phyloP scores from a whole-genome alignment of 2,888 invertebrate species.

The Diarsia rubi region DNA sequence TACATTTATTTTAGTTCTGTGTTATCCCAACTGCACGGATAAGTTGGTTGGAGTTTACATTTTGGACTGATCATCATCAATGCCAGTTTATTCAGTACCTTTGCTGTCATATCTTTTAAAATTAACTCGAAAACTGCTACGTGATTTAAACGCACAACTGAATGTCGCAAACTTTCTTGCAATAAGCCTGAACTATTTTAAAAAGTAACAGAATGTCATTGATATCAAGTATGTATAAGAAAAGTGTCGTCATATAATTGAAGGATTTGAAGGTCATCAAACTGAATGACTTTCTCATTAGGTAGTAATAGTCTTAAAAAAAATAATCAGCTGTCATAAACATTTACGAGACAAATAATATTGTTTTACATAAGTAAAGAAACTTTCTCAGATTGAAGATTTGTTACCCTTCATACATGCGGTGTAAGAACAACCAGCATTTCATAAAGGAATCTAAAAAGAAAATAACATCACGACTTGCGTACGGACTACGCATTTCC shows the following conservation, averaged over 20 bases:
- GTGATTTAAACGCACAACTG: neutral
- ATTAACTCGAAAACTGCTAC: neutral
- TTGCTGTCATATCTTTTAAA: neutral
- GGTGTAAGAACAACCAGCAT: neutral
- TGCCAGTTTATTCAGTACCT: neutral
- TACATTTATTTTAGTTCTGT: neutral
- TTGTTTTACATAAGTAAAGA: neutral
- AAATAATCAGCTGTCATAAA: neutral
- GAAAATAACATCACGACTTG: constrained; percentile 55
- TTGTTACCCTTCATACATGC: neutral
- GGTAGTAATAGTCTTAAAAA: neutral
- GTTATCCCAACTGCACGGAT: neutral
- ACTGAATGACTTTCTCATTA: neutral
- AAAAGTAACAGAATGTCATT: neutral
- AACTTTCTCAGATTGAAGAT: neutral
- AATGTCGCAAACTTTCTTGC: neutral
- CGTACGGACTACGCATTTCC: constrained; percentile 66
- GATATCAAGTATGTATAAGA: neutral
- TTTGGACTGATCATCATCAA: neutral
- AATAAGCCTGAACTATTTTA: too few species aligned
- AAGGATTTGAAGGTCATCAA: neutral
- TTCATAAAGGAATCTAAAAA: constrained; percentile 38
- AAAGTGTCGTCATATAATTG: neutral
- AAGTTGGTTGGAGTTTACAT: neutral
- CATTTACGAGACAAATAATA: neutral